Evolutionary conservation across 2,888 invertebrate species (phyloP).

Genomic region (Linhomoeus sp.): DNA sequence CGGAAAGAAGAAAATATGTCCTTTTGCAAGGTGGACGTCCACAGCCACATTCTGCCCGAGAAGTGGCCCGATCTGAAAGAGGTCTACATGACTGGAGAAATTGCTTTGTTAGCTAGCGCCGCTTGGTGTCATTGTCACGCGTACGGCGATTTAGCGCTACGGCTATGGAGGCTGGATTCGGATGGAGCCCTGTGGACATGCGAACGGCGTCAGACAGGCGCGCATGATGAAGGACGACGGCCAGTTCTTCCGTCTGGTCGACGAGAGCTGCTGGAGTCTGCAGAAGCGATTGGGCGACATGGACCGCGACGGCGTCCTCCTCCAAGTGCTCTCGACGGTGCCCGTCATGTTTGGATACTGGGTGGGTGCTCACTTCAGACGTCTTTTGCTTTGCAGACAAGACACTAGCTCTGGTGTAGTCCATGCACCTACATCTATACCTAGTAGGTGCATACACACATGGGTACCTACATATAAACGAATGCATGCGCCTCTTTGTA

Average conservation of each 20-base stretch:
- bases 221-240: slow-evolving; percentile 37
- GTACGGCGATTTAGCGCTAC: slow-evolving; percentile 28
- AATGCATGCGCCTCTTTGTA: no score
- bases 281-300: slow-evolving; percentile 35
- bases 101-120: not conserved
- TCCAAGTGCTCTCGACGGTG: slow-evolving; percentile 39
- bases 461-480: no score
- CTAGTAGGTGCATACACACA: no score
- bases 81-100: slow-evolving; percentile 21
- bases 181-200: slow-evolving; percentile 24
- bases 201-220: slow-evolving; percentile 23
- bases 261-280: slow-evolving; percentile 37
- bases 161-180: slow-evolving; percentile 38
- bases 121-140: not conserved
- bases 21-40: slow-evolving; percentile 28
- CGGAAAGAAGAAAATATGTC: not conserved
- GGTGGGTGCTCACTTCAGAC: slow-evolving; percentile 29
- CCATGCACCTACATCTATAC: no score
- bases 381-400: no score
- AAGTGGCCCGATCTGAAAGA: slow-evolving; percentile 37
- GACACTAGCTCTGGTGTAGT: no score
- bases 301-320: slow-evolving; percentile 35
- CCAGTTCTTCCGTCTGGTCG: slow-evolving; percentile 35
- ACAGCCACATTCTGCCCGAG: slow-evolving; percentile 37
- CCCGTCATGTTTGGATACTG: slow-evolving; percentile 42